phyloP scores from a whole-genome alignment of 2,113 vertebrate genomes.

The Centropristis striata region DNA sequence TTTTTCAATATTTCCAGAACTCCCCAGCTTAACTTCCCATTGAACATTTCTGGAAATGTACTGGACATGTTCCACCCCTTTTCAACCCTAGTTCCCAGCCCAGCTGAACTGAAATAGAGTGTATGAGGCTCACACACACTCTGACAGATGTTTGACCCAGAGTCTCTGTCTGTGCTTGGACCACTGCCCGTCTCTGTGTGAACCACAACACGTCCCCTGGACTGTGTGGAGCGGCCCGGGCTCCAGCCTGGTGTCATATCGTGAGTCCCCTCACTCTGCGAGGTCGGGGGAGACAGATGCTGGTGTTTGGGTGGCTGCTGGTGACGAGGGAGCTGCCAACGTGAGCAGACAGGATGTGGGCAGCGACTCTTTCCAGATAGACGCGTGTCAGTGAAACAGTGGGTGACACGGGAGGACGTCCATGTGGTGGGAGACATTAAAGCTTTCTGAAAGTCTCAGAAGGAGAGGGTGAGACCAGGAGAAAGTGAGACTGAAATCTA shows the following conservation, averaged over 20 bases:
- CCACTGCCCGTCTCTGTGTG: slow-evolving; percentile 5
- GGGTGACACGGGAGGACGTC: slow-evolving; percentile 69
- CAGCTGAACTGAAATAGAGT: too few species aligned
- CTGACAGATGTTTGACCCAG: not conserved
- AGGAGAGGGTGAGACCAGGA: slow-evolving; percentile 31
- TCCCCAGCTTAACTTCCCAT: too few species aligned
- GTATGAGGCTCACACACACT: not conserved
- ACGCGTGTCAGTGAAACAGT: slow-evolving; percentile 77
- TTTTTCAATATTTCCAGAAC: too few species aligned
- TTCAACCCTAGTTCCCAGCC: too few species aligned
- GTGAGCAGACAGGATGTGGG: slow-evolving; percentile 79
- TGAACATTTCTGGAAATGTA: too few species aligned
- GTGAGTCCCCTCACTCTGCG: slow-evolving; percentile 54
- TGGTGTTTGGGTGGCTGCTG: slow-evolving; percentile 47
- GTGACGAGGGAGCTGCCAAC: slow-evolving; percentile 69
- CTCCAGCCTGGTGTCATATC: slow-evolving; percentile 62
- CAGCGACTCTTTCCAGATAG: slow-evolving; percentile 67
- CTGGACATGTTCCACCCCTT: too few species aligned
- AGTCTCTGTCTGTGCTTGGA: slow-evolving; percentile 3
- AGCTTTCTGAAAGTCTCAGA: slow-evolving; percentile 77
- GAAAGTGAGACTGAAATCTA: slow-evolving; percentile 25
- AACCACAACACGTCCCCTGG: slow-evolving; percentile 49
- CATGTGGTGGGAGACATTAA: slow-evolving; percentile 71
- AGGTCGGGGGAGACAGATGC: slow-evolving; percentile 68
- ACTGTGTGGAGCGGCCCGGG: slow-evolving; percentile 18